phyloP scores from a whole-genome alignment of 2,888 invertebrate genomes.

The Mesorhabditis belari region DNA sequence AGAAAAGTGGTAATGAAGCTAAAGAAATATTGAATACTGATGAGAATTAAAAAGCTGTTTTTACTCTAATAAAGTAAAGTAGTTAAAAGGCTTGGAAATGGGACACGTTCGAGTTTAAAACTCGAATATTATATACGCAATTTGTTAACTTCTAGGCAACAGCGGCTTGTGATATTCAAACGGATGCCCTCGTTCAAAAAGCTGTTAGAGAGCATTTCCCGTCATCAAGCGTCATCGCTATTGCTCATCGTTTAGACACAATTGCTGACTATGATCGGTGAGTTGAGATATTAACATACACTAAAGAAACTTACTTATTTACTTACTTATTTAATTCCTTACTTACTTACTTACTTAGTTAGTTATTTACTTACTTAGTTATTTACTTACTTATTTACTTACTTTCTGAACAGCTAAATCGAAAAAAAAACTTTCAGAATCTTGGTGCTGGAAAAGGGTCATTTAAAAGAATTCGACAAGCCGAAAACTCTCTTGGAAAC shows the following conservation, averaged over 20 bases:
- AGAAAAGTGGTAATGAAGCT: background rate
- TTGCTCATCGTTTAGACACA: conserved; percentile 81
- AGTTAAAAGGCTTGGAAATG: too few species aligned
- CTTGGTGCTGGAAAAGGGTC: conserved; percentile 55
- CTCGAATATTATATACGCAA: too few species aligned
- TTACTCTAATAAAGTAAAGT: too few species aligned
- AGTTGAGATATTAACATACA: conserved; percentile 52
- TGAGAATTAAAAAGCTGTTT: background rate
- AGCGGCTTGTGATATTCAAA: conserved; percentile 24
- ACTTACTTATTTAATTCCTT: too few species aligned
- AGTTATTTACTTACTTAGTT: too few species aligned
- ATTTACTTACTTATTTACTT: background rate
- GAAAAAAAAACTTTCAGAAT: conserved; percentile 49
- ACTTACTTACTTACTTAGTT: background rate
- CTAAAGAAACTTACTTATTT: background rate
- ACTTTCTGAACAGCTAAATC: background rate
- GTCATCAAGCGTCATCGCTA: conserved; percentile 61
- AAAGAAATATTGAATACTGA: background rate
- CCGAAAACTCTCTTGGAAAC: conserved; percentile 54
- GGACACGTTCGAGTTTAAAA: too few species aligned
- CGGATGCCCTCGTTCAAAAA: conserved; percentile 57
- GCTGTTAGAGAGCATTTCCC: conserved; percentile 69
- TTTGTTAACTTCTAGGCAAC: too few species aligned
- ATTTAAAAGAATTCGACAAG: conserved; percentile 55
- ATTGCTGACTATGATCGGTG: conserved; percentile 74